Evolutionary conservation across 2,113 vertebrate species (phyloP).

Genomic region (Tympanuchus pallidicinctus): DNA sequence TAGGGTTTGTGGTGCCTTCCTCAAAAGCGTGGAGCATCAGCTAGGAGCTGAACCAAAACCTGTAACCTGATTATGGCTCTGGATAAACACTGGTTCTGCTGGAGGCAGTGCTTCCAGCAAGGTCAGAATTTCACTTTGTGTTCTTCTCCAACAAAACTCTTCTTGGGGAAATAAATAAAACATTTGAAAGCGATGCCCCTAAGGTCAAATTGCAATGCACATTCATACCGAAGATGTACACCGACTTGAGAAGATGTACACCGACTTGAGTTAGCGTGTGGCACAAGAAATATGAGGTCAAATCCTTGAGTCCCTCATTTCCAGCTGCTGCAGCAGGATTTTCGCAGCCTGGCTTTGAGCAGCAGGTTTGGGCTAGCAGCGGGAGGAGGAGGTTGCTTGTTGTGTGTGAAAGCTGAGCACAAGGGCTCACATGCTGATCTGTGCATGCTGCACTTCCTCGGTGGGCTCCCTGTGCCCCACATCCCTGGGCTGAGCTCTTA

Average conservation of each 20-base stretch:
- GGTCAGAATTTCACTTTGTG: slow-evolving; percentile 50
- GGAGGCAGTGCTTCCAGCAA: not conserved
- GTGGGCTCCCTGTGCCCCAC: rapidly evolving
- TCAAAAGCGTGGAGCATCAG: not conserved
- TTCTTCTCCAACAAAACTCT: not conserved
- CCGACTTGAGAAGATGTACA: not conserved
- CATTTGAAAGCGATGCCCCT: not conserved
- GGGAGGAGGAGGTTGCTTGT: not conserved
- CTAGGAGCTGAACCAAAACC: not conserved
- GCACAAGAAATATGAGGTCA: not conserved
- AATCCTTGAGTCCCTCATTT: not conserved
- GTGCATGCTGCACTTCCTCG: not conserved
- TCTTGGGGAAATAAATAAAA: slow-evolving; percentile 40
- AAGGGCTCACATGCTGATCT: not conserved
- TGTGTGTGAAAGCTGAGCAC: rapidly evolving
- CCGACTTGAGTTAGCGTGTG: not conserved
- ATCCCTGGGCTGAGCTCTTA: not conserved
- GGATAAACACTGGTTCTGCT: not conserved
- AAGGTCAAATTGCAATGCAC: not conserved
- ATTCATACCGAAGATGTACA: not conserved
- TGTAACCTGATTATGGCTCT: not conserved
- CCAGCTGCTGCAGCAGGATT: rapidly evolving
- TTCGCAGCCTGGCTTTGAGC: not conserved
- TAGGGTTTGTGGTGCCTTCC: not conserved
- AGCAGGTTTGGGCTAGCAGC: not conserved